Base-by-base conservation (phyloP, 2,113 vertebrate genomes). In the Leucopsar rothschildi region DNA sequence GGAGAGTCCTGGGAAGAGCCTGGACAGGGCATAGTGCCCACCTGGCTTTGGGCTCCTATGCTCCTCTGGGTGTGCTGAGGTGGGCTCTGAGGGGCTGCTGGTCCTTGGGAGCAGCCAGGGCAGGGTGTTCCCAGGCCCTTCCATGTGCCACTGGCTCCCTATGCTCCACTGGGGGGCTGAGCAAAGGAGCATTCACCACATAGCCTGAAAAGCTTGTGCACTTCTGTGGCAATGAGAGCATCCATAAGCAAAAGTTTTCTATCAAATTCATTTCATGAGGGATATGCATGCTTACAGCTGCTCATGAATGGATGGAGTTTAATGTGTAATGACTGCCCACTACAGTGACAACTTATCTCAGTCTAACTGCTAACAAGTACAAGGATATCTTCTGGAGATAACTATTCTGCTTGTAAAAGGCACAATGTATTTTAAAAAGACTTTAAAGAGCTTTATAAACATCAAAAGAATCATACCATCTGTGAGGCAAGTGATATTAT, bases 101-200 rank as follows among this genome's bases (percentile, higher is more conserved):
- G 37, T 17, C 47, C 69, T 52, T 42, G 57, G 37, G n/a, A 44
- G 27, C 29, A 45, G 44, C 37, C 52, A 63, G 53, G 24, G 18
- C 25, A 68, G 42, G 10, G 2, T 47, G 5, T 19, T 72, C 25
- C 53, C 2, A 1, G 11, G 15, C 6, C 68, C 10, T 82, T 59
- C 44, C 39, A 14, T 6, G 40, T 37, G 29, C 10, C 16, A 1
- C 33, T 45, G 39, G 21, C 25, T 63, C 24, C 22, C 14, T 40
- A 18, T 25, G 11, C 68, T 63, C 13, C 29, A 39, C 11, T 33
- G 16, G 0, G 5, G 10, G 3, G 1, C 4, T 29, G 10, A 75
- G 31, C 71, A 17, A 15, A 16, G 31, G 10, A 65, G 18, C 14
- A 42, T 63, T 79, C 24, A 42, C 44, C 45, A 70, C 1, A 0